These are phyloP conservation scores for Cheilosia soror DNA, from an alignment of 2,888 invertebrate species.

Conservation along the genomic window DNA sequence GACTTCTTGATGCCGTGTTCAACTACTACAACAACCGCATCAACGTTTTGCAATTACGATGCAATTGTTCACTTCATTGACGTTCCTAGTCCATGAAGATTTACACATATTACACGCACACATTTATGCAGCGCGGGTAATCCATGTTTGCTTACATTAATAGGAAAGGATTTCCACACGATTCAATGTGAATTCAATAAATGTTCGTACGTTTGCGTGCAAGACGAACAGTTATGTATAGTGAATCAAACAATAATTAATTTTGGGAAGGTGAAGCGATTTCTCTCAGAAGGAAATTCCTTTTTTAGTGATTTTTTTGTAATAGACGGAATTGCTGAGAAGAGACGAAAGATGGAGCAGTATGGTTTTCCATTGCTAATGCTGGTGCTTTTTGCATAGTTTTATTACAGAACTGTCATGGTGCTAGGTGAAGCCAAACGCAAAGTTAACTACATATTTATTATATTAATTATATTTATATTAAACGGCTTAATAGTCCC, in stretches of 20 bases:
- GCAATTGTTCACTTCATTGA: slow-evolving; percentile 10
- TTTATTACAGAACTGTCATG: no score
- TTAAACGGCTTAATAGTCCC: no score
- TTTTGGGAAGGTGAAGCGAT: no score
- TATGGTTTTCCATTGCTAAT: no score
- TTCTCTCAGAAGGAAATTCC: no score
- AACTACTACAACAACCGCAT: slow-evolving; percentile 26
- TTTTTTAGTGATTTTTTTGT: no score
- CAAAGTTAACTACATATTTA: no score
- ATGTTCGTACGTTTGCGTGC: background rate
- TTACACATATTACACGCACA: background rate
- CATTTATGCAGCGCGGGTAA: background rate
- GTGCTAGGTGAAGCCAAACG: no score
- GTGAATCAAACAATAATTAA: background rate
- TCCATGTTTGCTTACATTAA: background rate
- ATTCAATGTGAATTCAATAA: background rate
- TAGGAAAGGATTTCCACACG: background rate
- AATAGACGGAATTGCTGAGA: no score
- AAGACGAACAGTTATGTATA: background rate
- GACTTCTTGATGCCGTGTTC: background rate
- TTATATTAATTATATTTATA: no score
- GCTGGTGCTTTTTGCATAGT: no score
- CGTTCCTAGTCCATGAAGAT: background rate
- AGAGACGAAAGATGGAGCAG: no score
- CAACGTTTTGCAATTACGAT: slow-evolving; percentile 36